These are phyloP conservation scores for Sturnira hondurensis DNA, from an alignment of 2,113 vertebrate genomes.

Conservation along the genomic window DNA sequence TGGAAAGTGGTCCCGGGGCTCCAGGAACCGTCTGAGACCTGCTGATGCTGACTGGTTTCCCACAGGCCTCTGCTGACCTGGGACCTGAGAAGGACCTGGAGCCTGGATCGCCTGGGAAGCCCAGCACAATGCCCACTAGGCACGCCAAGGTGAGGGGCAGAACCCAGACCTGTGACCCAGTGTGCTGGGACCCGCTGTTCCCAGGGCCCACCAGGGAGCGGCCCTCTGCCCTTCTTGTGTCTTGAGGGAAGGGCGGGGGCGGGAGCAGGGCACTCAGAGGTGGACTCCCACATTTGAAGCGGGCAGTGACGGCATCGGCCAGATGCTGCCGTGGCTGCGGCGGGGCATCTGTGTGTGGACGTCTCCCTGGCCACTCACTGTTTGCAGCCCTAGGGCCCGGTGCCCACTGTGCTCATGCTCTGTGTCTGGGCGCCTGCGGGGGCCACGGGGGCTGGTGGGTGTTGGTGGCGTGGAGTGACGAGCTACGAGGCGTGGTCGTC, in stretches of 20 bases:
- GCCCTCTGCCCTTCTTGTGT: no score
- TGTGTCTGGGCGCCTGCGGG: not conserved
- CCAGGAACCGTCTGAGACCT: fast-evolving
- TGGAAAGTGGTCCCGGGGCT: not conserved
- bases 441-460: fast-evolving
- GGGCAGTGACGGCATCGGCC: not conserved
- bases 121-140: slow-evolving; percentile 78
- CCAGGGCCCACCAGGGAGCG: fast-evolving
- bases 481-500: fast-evolving
- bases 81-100: slow-evolving; percentile 43
- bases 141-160: slow-evolving; percentile 85
- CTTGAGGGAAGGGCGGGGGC: not conserved
- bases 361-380: not conserved
- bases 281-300: fast-evolving
- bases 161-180: fast-evolving
- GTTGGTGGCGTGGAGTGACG: not conserved
- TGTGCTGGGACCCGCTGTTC: fast-evolving
- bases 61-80: slow-evolving; percentile 80
- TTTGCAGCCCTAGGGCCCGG: no score
- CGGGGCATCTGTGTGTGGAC: not conserved
- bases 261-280: not conserved
- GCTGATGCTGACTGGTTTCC: not conserved
- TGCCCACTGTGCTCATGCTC: fast-evolving
- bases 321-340: fast-evolving
- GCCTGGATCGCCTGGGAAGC: slow-evolving; percentile 67